These are phyloP conservation scores for Scleropages formosus DNA, from an alignment of 2,797 vertebrate species.

Conservation along the genomic window DNA sequence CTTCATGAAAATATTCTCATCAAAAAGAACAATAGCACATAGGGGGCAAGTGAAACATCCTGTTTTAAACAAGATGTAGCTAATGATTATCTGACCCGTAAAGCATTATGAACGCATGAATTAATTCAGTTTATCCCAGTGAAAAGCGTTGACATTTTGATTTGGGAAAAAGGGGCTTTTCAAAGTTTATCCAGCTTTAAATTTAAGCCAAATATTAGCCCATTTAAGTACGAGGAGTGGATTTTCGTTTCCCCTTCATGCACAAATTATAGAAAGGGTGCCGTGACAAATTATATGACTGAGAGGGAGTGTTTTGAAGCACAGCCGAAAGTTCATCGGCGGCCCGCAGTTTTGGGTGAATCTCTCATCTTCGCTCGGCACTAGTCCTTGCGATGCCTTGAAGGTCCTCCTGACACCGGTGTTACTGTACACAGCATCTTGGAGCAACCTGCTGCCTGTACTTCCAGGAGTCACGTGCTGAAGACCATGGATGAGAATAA, in stretches of 20 bases:
- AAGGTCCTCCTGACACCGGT: constrained; percentile 45
- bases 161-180: constrained; percentile 31
- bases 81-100: constrained; percentile 24
- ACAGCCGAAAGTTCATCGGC: neutral
- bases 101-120: constrained; percentile 30
- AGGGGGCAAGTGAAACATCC: neutral
- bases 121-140: constrained; percentile 24
- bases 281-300: constrained; percentile 27
- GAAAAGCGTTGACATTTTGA: constrained; percentile 33
- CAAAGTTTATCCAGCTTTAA: constrained; percentile 26
- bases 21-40: neutral
- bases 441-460: constrained; percentile 44
- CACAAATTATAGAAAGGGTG: constrained; percentile 19
- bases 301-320: constrained; percentile 8
- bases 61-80: constrained; percentile 12
- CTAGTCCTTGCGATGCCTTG: constrained; percentile 53
- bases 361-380: constrained; percentile 13
- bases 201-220: constrained; percentile 29
- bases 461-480: constrained; percentile 64
- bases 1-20: neutral
- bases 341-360: neutral
- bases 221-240: constrained; percentile 25
- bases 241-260: constrained; percentile 20
- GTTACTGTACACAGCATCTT: constrained; percentile 49
- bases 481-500: constrained; percentile 47